phyloP scores from a whole-genome alignment of 2,797 vertebrate species.

The Cyprinella venusta region DNA sequence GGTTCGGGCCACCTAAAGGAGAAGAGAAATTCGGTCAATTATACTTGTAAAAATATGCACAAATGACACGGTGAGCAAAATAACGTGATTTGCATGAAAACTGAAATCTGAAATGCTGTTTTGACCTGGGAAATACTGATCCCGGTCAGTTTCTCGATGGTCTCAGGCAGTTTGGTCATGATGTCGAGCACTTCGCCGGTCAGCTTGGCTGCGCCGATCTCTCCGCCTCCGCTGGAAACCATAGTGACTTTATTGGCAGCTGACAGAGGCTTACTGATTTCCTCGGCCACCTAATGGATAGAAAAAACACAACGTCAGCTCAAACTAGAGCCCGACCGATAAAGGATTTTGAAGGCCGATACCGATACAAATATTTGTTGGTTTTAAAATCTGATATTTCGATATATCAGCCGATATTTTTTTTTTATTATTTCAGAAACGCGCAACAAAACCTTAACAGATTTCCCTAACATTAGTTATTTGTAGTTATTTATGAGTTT shows the following conservation, averaged over 20 bases:
- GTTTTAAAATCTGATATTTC: too few relatives aligned
- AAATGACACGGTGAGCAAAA: neutral
- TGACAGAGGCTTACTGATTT: conserved; percentile 86
- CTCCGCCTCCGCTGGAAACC: conserved; percentile 83
- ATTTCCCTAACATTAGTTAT: too few relatives aligned
- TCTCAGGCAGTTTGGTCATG: conserved; percentile 82
- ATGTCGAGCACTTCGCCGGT: conserved; percentile 89
- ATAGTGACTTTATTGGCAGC: conserved; percentile 84
- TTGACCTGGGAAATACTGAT: conserved; percentile 86
- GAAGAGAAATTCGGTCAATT: neutral
- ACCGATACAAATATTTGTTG: too few relatives aligned
- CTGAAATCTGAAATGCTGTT: neutral
- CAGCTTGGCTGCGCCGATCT: conserved; percentile 85
- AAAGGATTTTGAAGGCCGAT: too few relatives aligned
- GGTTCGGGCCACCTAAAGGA: conserved; percentile 44
- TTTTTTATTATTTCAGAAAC: too few relatives aligned
- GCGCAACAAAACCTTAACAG: too few relatives aligned
- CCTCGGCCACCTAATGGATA: conserved; percentile 83
- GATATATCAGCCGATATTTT: too few relatives aligned
- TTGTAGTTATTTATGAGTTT: too few relatives aligned
- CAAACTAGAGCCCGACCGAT: too few relatives aligned
- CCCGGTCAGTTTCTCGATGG: conserved; percentile 86
- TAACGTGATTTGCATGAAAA: neutral
- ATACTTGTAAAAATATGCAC: neutral
- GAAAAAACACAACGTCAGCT: neutral